Conservation (phyloP, 64 coral and sea anemone genomes). For the Catalaphyllia jardinei region DNA sequence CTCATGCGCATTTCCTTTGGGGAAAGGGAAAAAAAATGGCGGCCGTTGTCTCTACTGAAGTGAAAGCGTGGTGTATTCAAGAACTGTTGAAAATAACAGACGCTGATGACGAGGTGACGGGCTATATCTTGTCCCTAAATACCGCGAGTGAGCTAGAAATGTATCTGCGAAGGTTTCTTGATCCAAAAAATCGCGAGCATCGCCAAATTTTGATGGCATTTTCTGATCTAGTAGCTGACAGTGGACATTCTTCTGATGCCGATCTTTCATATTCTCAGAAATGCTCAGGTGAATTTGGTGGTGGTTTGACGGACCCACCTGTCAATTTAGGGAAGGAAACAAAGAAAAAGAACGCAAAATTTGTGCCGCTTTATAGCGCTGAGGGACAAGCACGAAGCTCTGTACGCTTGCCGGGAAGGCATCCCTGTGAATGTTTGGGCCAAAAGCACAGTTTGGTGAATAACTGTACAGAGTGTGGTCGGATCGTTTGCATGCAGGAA, state of each 20-base stretch:
- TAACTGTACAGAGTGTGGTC: conserved; percentile 90
- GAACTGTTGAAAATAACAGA: conserved; percentile 90
- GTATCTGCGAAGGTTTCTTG: conserved; percentile 79
- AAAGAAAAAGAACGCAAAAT: conserved; percentile 80
- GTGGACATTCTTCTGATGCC: background rate
- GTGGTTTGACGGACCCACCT: conserved; percentile 22
- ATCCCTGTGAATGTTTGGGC: conserved; percentile 91
- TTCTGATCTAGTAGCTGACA: conserved; percentile 32
- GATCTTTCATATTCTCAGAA: conserved; percentile 3
- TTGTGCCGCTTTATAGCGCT: conserved; percentile 87
- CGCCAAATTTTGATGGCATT: conserved; percentile 63
- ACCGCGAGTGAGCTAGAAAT: conserved; percentile 62
- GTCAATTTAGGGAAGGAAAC: conserved; percentile 31
- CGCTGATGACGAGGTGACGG: conserved; percentile 64
- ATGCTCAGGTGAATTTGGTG: background rate
- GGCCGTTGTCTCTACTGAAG: conserved; percentile 2
- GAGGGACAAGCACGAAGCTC: conserved; percentile 86
- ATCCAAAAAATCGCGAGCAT: conserved; percentile 55
- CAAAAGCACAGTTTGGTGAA: conserved; percentile 87
- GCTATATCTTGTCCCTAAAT: conserved; percentile 79
- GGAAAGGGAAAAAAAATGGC: conserved; percentile 56
- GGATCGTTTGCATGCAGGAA: conserved; percentile 94
- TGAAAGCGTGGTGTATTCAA: conserved; percentile 78
- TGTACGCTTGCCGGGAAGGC: conserved; percentile 89
- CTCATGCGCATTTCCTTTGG: background rate